A percentile compares a stretch with the other conserved stretches of the same genome.
These are phyloP conservation scores for Bibio marci DNA, from an alignment of 2,888 invertebrate species.

Conservation along the genomic window DNA sequence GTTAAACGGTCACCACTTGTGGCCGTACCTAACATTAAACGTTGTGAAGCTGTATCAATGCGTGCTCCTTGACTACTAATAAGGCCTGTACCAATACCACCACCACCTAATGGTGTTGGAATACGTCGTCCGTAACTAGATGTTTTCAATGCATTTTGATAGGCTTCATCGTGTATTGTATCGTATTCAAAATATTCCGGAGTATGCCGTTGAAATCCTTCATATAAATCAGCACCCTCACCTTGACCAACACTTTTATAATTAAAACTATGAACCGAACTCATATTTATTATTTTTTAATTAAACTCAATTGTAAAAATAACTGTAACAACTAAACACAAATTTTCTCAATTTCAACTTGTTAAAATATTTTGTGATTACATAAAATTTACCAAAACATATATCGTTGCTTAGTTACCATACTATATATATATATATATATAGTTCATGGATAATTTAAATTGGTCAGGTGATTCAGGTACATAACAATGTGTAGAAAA, in stretches of 20 bases:
- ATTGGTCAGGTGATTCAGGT: no score
- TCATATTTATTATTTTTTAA: neutral
- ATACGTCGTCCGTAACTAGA: conserved; percentile 8
- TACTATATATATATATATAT: neutral
- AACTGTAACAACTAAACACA: no score
- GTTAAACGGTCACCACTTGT: neutral
- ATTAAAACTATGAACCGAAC: no score
- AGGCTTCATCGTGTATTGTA: conserved; percentile 3
- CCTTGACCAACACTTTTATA: no score
- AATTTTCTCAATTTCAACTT: no score
- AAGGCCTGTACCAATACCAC: neutral
- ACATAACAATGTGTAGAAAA: no score
- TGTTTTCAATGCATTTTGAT: conserved; percentile 7
- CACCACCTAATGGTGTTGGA: conserved; percentile 7
- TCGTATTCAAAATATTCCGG: conserved; percentile 1
- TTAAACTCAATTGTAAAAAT: neutral
- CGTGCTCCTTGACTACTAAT: no score
- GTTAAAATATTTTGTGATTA: no score
- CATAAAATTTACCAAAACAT: no score
- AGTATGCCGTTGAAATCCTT: conserved; percentile 6
- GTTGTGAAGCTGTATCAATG: no score
- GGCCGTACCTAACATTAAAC: neutral
- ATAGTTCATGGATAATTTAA: no score
- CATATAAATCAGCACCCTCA: conserved; percentile 5
- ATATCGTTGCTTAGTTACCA: neutral